These are phyloP conservation scores for Drosophila tristis DNA, from an alignment of 1,140 invertebrate genomes.

Conservation along the genomic window DNA sequence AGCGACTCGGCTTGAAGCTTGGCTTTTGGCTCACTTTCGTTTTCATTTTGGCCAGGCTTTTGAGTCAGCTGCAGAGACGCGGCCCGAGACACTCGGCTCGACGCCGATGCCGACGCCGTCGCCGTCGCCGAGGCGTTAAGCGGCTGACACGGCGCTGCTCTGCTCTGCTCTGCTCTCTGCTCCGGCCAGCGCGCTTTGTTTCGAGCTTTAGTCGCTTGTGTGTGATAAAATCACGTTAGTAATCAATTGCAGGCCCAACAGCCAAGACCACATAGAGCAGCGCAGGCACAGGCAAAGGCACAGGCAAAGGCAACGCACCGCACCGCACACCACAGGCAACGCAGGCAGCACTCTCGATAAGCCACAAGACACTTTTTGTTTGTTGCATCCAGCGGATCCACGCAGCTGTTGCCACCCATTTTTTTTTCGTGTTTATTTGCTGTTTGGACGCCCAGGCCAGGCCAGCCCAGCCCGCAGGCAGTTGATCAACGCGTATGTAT, in stretches of 20 bases:
- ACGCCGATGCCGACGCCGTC: slow-evolving; percentile 27
- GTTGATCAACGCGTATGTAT: slow-evolving; percentile 43
- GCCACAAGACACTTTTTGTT: neutral
- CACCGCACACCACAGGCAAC: too few species aligned
- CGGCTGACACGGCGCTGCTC: slow-evolving; percentile 35
- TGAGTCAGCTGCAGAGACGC: slow-evolving; percentile 9
- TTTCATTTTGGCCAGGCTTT: slow-evolving; percentile 54
- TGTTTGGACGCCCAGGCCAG: slow-evolving; percentile 4
- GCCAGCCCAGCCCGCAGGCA: slow-evolving; percentile 7
- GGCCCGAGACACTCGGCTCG: slow-evolving; percentile 17
- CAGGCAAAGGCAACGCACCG: neutral
- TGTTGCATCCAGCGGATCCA: slow-evolving; percentile 19
- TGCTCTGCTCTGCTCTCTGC: slow-evolving; percentile 17
- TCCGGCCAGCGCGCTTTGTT: slow-evolving; percentile 66
- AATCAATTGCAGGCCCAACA: slow-evolving; percentile 84
- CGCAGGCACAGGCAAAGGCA: slow-evolving; percentile 50
- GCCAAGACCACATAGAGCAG: slow-evolving; percentile 74
- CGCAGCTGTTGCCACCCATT: slow-evolving; percentile 12
- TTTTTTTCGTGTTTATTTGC: slow-evolving; percentile 21
- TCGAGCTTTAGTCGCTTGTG: slow-evolving; percentile 84
- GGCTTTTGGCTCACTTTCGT: slow-evolving; percentile 62
- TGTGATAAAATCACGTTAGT: slow-evolving; percentile 84
- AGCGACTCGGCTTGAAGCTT: slow-evolving; percentile 33
- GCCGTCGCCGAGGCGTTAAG: slow-evolving; percentile 45
- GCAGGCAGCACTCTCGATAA: too few species aligned